Evolutionary conservation across 2,797 vertebrate genomes (phyloP), one percentile per base, ranked within the genome.

Genomic region (Pipistrellus pygmaeus): DNA sequence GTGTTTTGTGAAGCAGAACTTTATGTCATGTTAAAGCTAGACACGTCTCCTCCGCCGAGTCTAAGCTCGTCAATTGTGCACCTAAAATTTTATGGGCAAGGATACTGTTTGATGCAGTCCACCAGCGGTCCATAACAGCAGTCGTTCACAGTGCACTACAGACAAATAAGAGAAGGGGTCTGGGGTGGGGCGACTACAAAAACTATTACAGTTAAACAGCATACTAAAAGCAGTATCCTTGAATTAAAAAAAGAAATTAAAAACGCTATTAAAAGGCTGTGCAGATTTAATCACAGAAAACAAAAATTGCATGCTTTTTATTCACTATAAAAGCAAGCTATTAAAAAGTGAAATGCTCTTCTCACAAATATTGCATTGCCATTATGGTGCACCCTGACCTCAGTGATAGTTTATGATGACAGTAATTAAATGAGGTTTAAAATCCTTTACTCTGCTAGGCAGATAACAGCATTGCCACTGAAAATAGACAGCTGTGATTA

Each of bases 71-170:
- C 99, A 99, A 99, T 98, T 99, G 98, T 98, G 98, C 98, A 99
- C 98, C 99, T 99, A 98, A 99, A 98, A 99, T 99, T 99, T 99
- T 99, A 99, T 99, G 99, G 98, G 98, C 98, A 99, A 99, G 99
- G 99, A 99, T 99, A 99, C 99, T 99, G 99, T 99, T 99, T 99
- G 99, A 99, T 99, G 99, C 99, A 99, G 99, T 99, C 99, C 98
- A 99, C 99, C 99, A 99, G 98, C 96, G 99, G 99, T 98, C 99
- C 99, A 98, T 99, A 99, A 99, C 99, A 99, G 98, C 99, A 99
- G 99, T 99, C 99, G 96, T 99, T 99, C 99, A 99, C 99, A 97
- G 99, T 99, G 98, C 99, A 99, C 99, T 99, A 99, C 98, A 98
- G 98, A 98, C 92, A 98, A 98, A 98, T 94, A 98, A 98, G 97